Conservation (phyloP, 2,113 vertebrate genomes). For the Mastomys natalensis region DNA sequence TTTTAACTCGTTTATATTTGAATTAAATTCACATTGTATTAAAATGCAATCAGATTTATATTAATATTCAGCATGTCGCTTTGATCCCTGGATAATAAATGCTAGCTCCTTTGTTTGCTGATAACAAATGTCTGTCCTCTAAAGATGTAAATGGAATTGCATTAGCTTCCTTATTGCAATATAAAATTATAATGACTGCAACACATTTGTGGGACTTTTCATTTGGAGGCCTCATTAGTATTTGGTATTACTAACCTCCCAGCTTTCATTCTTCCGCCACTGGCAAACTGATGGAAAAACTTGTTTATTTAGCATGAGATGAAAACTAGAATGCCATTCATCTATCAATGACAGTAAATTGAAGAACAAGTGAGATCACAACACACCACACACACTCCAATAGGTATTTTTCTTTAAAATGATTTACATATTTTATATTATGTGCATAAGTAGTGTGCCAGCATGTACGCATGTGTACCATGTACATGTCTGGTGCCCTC, state of each 20-base stretch:
- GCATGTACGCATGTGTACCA: no score
- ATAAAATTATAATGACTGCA: conserved; percentile 60
- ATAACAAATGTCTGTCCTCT: conserved; percentile 55
- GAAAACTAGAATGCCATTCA: not conserved
- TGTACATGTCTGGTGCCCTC: not conserved
- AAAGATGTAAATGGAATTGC: conserved; percentile 41
- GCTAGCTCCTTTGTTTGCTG: conserved; percentile 58
- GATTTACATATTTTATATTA: not conserved
- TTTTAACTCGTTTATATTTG: conserved; percentile 61
- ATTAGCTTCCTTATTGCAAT: conserved; percentile 48
- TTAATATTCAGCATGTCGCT: conserved; percentile 62
- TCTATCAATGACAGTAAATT: not conserved
- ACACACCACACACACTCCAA: not conserved
- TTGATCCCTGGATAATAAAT: conserved; percentile 64
- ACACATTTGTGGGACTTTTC: conserved; percentile 38
- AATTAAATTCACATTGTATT: conserved; percentile 50
- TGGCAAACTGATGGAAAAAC: not conserved
- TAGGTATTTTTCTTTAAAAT: not conserved
- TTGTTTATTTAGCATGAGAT: conserved; percentile 48
- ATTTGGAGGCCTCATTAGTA: conserved; percentile 57
- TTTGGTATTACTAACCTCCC: conserved; percentile 9
- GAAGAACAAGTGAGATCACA: conserved; percentile 21
- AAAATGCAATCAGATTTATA: conserved; percentile 56
- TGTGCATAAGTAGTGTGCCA: not conserved
- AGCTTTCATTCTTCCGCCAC: conserved; percentile 20